Percentiles rank a stretch among this genome's conserved stretches.
Evolutionary conservation across 2,888 invertebrate genomes (phyloP).

Genomic region (Xanthostigma xanthostigma): DNA sequence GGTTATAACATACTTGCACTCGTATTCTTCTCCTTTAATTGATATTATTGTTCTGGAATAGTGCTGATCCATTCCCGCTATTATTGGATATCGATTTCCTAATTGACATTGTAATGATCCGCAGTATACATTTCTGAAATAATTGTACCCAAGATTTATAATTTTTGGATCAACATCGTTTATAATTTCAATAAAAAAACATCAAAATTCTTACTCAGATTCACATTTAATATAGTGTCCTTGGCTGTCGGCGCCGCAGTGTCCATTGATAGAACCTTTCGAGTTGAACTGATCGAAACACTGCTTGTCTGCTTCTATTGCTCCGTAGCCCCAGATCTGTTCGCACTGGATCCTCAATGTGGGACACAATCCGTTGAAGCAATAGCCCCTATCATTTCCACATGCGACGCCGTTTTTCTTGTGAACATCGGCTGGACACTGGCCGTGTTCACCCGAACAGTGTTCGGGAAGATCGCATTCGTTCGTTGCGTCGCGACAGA

Average conservation of each 20-base stretch:
- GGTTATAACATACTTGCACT: conserved; percentile 80
- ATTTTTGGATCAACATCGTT: background rate
- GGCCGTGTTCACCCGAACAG: conserved; percentile 77
- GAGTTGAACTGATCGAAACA: conserved; percentile 94
- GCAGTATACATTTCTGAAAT: conserved; percentile 70
- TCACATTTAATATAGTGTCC: conserved; percentile 78
- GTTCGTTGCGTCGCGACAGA: conserved; percentile 74
- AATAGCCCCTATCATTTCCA: conserved; percentile 55
- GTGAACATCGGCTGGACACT: conserved; percentile 79
- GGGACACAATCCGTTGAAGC: conserved; percentile 86
- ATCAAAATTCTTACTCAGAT: conserved; percentile 49
- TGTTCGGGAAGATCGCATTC: conserved; percentile 94
- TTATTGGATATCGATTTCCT: conserved; percentile 69
- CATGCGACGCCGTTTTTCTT: conserved; percentile 90
- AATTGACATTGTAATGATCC: conserved; percentile 90
- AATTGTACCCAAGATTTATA: too few species aligned
- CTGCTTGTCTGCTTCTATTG: conserved; percentile 64
- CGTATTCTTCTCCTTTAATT: conserved; percentile 76
- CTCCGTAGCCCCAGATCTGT: conserved; percentile 84
- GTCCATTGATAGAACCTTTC: conserved; percentile 88
- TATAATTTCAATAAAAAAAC: conserved; percentile 2
- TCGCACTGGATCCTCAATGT: conserved; percentile 79
- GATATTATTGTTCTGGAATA: conserved; percentile 82
- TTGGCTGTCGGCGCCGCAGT: conserved; percentile 72
- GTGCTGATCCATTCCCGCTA: conserved; percentile 63